Evolutionary conservation across 2,888 invertebrate genomes (phyloP), one percentile per base, ranked within the genome.

Genomic region (Camptogramma bilineatum): DNA sequence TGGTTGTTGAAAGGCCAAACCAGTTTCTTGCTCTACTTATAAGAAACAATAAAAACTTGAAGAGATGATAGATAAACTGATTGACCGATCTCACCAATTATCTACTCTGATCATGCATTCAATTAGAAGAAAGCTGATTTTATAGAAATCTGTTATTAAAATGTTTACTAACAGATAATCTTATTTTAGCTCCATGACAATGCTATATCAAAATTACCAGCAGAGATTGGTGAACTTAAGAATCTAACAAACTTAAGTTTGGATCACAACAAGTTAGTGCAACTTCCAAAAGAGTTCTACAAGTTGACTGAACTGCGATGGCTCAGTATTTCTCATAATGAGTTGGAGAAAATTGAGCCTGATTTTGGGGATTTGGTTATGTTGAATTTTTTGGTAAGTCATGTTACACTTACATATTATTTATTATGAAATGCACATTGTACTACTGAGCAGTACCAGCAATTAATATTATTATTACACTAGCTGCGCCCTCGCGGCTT

Each of bases 161-260:
- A 28, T 5, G 28, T 7, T 28, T 7, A 28, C 7, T 4, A 5
- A 28, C 5, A 1, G 7, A 28, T 28, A 28, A 19, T 47, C 34
- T 28, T 47, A 53, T 74, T 63, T 58, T 84, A 98, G 97, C 92
- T 98, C 53, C 97, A 98, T 88, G 97, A 97, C 85, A 98, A 98
- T 93, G 95, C 95, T 52, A 85, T 98, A 78, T 93, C 94, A 71
- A 89, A 87, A 54, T 84, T 98, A 68, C 98, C 98, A 7, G 81
- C 94, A 39, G 95, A 96, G 87, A 94, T 98, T 77, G 96, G 96
- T 48, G 93, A 94, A 66, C 90, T 98, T 75, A 94, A 91, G 64
- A 95, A 94, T 80, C 87, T 97, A 68, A 93, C 94, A 68, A 95
- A 94, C 78, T 80, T 97, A 44, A 96, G 96, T 83, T 81, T 96